These are phyloP conservation scores for Bettongia penicillata DNA, from an alignment of 2,113 vertebrate species.

Conservation along the genomic window DNA sequence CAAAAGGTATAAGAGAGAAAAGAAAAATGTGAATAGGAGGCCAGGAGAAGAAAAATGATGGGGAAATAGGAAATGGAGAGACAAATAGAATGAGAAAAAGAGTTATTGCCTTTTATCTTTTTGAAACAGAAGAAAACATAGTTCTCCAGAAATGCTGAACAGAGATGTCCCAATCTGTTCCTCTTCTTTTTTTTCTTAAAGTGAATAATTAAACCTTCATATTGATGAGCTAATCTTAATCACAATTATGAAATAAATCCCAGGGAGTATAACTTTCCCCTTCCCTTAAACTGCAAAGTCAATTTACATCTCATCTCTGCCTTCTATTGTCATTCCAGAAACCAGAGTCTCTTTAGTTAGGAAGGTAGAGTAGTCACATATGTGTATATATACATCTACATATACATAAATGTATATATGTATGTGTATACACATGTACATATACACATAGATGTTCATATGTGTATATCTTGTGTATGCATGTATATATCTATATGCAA, in stretches of 20 bases:
- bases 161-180: slow-evolving; percentile 20
- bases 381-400: neutral
- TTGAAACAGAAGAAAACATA: neutral
- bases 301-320: slow-evolving; percentile 8
- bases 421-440: no score
- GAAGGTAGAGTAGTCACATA: neutral
- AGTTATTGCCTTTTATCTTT: slow-evolving; percentile 6
- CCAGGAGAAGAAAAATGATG: neutral
- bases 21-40: neutral
- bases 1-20: neutral
- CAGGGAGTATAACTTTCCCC: neutral
- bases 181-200: slow-evolving; percentile 53
- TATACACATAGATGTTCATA: neutral
- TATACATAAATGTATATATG: neutral
- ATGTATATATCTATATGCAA: neutral
- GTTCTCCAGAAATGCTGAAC: neutral
- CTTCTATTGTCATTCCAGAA: neutral
- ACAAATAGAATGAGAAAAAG: neutral
- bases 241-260: slow-evolving; percentile 51
- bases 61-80: neutral
- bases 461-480: neutral
- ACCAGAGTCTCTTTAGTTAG: neutral
- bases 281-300: neutral
- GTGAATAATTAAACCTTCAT: slow-evolving; percentile 62
- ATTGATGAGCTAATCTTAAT: slow-evolving; percentile 64